Base-by-base conservation (phyloP, 1,140 invertebrate species). In the Polypedilum pembai region DNA sequence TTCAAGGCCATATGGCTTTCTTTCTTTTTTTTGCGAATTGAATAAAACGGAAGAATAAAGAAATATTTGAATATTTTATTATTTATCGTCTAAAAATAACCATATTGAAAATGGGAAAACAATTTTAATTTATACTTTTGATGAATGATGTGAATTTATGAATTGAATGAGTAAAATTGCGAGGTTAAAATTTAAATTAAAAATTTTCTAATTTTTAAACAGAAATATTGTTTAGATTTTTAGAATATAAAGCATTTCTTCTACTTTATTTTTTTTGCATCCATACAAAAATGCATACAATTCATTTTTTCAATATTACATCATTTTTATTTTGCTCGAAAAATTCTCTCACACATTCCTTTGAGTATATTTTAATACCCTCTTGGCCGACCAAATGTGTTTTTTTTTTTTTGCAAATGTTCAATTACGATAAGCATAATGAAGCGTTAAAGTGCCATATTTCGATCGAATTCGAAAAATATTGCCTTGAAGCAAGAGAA, bases 1-100 rank as follows among this genome's bases (percentile, higher is more conserved):
- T 69, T 69, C 65, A 69, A 69, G 65, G 65, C 18, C 20, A 69
- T 18, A 33, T 69, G 45, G 45, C 45, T 56, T n/a, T 56, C n/a
- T 56, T 56, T 56, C 45, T 56, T 8, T 56, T 56, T n/a, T 56
- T 56, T 56, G 45, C 45, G 45, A 56, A 33, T 33, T 33, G 24
- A 33, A 33, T 3, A 5, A 56, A 56, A 56, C 45, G 45, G 45
- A 56, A 56, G 45, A 56, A 56, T n/a, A 15, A 56, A 12, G 15
- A n/a, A n/a, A n/a, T n/a, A n/a, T n/a, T n/a, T n/a, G n/a, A n/a
- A n/a, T n/a, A n/a, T n/a, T 56, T n/a, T 12, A 10, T 56, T 56
- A n/a, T 33, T 33, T 33, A 33, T 33, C 24, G 24, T 33, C 45
- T 56, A 56, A 56, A 56, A 56, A 56, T 56, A 56, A 56, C 12